These are phyloP conservation scores for Amphipoea oculea DNA, from an alignment of 2,888 invertebrate species.

Conservation along the genomic window DNA sequence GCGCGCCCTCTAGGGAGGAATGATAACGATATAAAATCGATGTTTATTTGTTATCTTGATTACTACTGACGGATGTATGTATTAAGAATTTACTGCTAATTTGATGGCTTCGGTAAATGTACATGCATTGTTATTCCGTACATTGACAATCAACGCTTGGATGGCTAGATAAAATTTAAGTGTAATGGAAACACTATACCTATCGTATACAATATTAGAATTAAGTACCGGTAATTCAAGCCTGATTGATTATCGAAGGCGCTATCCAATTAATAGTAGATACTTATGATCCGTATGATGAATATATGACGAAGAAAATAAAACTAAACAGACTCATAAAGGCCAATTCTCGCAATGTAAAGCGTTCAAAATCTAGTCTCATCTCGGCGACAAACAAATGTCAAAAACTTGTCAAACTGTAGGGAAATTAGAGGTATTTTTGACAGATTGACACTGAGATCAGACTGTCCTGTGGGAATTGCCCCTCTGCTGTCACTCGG, in stretches of 20 bases:
- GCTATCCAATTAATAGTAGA: background rate
- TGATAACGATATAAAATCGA: constrained; percentile 36
- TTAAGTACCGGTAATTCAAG: background rate
- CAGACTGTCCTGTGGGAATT: no score
- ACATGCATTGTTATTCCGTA: constrained; percentile 12
- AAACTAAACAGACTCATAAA: background rate
- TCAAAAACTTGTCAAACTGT: no score
- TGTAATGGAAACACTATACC: constrained; percentile 8
- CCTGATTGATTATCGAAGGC: background rate
- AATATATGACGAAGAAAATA: background rate
- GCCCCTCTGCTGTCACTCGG: background rate
- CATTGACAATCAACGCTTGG: constrained; percentile 6
- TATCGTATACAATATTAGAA: background rate
- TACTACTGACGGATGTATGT: constrained; percentile 6
- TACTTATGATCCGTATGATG: background rate
- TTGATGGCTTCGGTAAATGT: constrained; percentile 12
- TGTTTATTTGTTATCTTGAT: constrained; percentile 47
- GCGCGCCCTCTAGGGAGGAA: no score
- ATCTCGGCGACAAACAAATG: no score
- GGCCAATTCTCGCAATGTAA: no score
- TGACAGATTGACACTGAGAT: no score
- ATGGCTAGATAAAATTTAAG: constrained; percentile 12
- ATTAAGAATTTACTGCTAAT: constrained; percentile 46
- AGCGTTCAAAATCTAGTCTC: no score
- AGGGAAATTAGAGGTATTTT: no score